Evolutionary conservation across 1,140 invertebrate genomes (phyloP).

Genomic region (Sipha flava): DNA sequence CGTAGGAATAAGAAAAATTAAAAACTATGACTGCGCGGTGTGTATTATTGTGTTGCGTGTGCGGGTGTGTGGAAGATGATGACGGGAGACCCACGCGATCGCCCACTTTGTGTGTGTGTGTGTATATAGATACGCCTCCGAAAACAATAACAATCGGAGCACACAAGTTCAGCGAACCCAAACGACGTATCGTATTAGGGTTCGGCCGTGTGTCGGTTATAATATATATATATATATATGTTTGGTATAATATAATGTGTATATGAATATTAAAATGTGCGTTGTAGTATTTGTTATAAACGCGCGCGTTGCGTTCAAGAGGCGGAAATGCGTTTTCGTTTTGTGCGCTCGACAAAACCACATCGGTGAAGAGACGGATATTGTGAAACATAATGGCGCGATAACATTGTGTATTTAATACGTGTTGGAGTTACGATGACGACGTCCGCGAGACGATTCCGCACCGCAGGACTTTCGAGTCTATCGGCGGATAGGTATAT

Average conservation of each 20-base stretch:
- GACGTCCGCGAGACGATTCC: background rate
- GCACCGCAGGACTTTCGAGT: background rate
- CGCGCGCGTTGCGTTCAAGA: background rate
- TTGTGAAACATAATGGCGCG: background rate
- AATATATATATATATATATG: background rate
- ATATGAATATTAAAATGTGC: background rate
- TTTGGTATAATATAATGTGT: background rate
- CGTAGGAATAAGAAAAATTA: background rate
- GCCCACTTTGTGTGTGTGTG: background rate
- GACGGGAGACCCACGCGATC: background rate
- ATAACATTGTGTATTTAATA: background rate
- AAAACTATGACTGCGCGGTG: background rate
- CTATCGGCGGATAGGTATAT: too few relatives aligned
- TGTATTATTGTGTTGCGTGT: background rate
- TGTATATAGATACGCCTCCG: background rate
- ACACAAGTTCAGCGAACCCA: constrained; percentile 1
- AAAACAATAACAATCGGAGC: constrained; percentile 19
- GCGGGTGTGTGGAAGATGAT: background rate
- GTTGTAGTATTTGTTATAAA: background rate
- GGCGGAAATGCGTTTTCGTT: background rate
- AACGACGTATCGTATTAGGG: background rate
- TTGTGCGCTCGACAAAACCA: background rate
- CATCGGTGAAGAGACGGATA: background rate
- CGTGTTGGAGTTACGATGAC: background rate
- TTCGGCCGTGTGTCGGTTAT: background rate